Evolutionary conservation across 1,140 invertebrate species (phyloP).

Genomic region (Drosophila pruinosa): DNA sequence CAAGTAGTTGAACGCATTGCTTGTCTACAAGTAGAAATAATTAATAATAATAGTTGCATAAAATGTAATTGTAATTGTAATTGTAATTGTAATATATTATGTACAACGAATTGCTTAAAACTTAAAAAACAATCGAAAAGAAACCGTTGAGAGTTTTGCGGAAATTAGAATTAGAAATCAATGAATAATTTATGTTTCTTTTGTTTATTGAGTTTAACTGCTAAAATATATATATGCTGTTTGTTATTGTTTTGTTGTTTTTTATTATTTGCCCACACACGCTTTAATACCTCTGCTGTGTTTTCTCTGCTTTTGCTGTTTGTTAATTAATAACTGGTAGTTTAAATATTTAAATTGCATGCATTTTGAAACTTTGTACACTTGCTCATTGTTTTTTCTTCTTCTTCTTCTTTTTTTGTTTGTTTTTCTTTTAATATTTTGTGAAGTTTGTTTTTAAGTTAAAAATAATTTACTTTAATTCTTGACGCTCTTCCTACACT

Average conservation of each 20-base stretch:
- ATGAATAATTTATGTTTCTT: slow-evolving; percentile 13
- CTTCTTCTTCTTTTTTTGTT: slow-evolving; percentile 37
- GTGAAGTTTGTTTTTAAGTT: slow-evolving; percentile 51
- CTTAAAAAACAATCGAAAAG: slow-evolving; percentile 67
- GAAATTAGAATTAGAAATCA: slow-evolving; percentile 1
- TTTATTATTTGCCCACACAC: neutral
- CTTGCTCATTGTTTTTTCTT: slow-evolving; percentile 41
- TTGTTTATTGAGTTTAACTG: slow-evolving; percentile 40
- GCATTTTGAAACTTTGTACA: slow-evolving; percentile 65
- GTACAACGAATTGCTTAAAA: slow-evolving; percentile 71
- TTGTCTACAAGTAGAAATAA: slow-evolving; percentile 51
- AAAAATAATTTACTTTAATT: slow-evolving; percentile 68
- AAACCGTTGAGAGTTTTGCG: slow-evolving; percentile 8
- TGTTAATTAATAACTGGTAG: slow-evolving; percentile 67
- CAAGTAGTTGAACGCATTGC: slow-evolving; percentile 63
- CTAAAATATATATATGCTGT: slow-evolving; percentile 46
- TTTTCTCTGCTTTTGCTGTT: slow-evolving; percentile 13
- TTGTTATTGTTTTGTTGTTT: slow-evolving; percentile 21
- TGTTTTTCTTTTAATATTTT: slow-evolving; percentile 41
- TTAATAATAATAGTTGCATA: slow-evolving; percentile 38
- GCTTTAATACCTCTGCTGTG: slow-evolving; percentile 28
- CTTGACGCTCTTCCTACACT: slow-evolving; percentile 18
- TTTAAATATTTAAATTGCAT: slow-evolving; percentile 65
- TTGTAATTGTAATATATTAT: slow-evolving; percentile 56
- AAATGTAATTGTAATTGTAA: slow-evolving; percentile 46